Evolutionary conservation across 1,140 invertebrate species (phyloP).

Genomic region (Spodoptera frugiperda): DNA sequence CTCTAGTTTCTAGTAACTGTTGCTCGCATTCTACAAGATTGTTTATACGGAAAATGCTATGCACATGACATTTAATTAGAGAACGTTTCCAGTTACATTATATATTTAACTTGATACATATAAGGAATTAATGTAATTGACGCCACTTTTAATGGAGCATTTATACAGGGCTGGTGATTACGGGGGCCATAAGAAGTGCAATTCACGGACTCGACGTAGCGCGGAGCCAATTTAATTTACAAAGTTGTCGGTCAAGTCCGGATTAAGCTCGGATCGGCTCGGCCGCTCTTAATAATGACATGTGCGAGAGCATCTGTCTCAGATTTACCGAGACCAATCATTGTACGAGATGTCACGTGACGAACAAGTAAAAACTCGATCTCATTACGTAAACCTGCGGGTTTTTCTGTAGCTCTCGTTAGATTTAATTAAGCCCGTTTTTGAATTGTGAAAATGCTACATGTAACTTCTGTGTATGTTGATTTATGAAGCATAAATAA

Average conservation of each 20-base stretch:
- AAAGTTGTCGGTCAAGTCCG: constrained; percentile 73
- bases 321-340: constrained; percentile 47
- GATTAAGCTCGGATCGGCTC: constrained; percentile 57
- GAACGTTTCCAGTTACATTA: constrained; percentile 59
- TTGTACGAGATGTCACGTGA: constrained; percentile 29
- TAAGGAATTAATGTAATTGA: constrained; percentile 79
- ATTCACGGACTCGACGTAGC: constrained; percentile 67
- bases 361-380: constrained; percentile 13
- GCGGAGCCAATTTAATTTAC: constrained; percentile 77
- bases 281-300: constrained; percentile 51
- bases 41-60: constrained; percentile 67
- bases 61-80: constrained; percentile 72
- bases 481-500: neutral
- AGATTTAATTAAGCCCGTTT: neutral
- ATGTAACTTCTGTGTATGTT: neutral
- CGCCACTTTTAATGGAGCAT: constrained; percentile 75
- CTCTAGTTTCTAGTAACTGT: constrained; percentile 53
- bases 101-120: constrained; percentile 66
- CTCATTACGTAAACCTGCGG: constrained; percentile 17
- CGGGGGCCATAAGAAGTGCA: constrained; percentile 70
- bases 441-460: neutral
- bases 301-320: constrained; percentile 48
- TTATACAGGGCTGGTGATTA: constrained; percentile 72
- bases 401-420: constrained; percentile 4
- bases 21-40: constrained; percentile 63